Base-by-base conservation (phyloP, 2,888 invertebrate genomes). In the Nephrotoma appendiculata region DNA sequence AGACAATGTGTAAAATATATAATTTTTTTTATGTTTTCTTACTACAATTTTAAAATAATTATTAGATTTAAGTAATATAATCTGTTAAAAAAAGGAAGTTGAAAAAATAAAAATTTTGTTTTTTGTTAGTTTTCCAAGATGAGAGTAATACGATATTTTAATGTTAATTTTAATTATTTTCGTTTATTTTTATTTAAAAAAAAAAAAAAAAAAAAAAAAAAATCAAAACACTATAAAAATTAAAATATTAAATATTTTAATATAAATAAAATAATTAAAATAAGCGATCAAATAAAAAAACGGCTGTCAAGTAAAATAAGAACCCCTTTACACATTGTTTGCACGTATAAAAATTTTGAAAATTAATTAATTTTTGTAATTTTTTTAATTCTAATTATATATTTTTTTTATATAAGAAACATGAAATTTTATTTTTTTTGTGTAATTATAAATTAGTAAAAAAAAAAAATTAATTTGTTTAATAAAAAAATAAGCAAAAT, bases 301-400 rank as follows among this genome's bases (percentile, higher is more conserved):
- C 42, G n/a, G 86, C 48, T 83, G 44, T 86, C 87, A 86, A 85
- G 86, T 86, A 87, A 83, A 71, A 71, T 31, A 86, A 86, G 87
- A 85, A 85, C 86, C 86, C 87, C 91, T 91, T 92, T 91, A 92
- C 92, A 92, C 91, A 93, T 92, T 92, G 91, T 92, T 92, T 92
- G 91, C 91, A 91, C 91, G 91, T 71, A 87, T 41, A 52, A 41
- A 83, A 85, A 84, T 86, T 45, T 84, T 84, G 52, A 83, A 86
- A 86, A 86, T 86, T 86, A 48, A 86, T 86, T 86, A 48, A 44
- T 86, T 48, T 45, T 86, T 86, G 41, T 57, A 86, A 45, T 91
- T 91, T 90, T 91, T 91, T 89, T 89, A 43, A 44, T 45, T 87
- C 83, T 71, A 71, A 31, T 71, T 71, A 71, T 71, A 31, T 71